These are phyloP conservation scores for Psococerastis gibbosa DNA, from an alignment of 2,888 invertebrate genomes.

Conservation along the genomic window DNA sequence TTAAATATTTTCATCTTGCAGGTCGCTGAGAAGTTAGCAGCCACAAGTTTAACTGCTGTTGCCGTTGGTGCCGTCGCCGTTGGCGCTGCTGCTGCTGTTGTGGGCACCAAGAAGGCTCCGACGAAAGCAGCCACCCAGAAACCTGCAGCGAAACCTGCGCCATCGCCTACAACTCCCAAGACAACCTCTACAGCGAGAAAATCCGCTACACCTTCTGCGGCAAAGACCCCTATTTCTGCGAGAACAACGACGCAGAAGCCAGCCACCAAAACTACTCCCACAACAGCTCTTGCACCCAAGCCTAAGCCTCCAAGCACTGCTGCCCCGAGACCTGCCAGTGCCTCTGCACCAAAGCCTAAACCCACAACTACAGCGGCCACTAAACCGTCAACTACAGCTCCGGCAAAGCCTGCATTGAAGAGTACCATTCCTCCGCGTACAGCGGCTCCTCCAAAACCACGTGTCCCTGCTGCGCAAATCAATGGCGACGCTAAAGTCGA, in stretches of 20 bases:
- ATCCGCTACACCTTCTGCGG: conserved; percentile 17
- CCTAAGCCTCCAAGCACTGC: conserved; percentile 14
- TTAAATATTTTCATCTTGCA: too few relatives aligned
- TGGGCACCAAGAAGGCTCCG: conserved; percentile 22
- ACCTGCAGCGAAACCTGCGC: conserved; percentile 14
- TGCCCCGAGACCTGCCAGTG: conserved; percentile 3
- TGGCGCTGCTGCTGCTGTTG: conserved; percentile 23
- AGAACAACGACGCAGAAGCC: conserved; percentile 13
- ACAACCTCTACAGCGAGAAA: conserved; percentile 11
- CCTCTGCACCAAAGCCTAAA: neutral
- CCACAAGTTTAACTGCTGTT: conserved; percentile 17
- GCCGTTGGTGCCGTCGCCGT: conserved; percentile 21
- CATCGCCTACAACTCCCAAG: conserved; percentile 14
- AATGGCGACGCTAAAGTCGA: neutral
- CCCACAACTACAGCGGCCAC: neutral
- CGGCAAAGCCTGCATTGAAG: neutral
- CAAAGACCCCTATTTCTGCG: conserved; percentile 18
- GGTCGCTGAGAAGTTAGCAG: neutral
- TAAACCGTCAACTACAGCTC: neutral
- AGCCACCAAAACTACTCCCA: conserved; percentile 20
- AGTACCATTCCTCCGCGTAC: neutral
- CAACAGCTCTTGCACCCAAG: conserved; percentile 17
- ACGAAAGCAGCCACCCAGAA: conserved; percentile 15
- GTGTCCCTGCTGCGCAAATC: conserved; percentile 1
- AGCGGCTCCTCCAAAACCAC: neutral